Base-by-base conservation (phyloP, 2,888 invertebrate genomes). In the Brachyopa scutellaris region DNA sequence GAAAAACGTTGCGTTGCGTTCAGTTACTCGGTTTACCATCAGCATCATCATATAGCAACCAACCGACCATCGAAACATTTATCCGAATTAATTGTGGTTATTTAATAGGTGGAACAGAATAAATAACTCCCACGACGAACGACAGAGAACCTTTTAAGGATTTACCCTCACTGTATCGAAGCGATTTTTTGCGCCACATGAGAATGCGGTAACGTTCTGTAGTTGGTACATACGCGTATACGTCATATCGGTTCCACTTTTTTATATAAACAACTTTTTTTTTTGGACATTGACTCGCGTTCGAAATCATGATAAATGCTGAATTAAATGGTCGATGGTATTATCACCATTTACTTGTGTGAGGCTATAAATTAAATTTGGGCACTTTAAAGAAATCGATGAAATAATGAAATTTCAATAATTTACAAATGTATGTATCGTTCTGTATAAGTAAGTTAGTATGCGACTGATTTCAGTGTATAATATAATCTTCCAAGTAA, bases 101-200 rank as follows among this genome's bases (percentile, higher is more conserved):
- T 57, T 73, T 73, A 66, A 74, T 42, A 66, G 23, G 74, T 49
- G 74, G 66, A 74, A 74, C 74, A 45, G 33, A 57, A 66, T 74
- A 64, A 66, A 74, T 74, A 74, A 74, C 74, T 74, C 74, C 74
- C 74, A 74, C 74, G 74, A 66, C 40, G 74, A 74, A 74, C 33
- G 59, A 64, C 40, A 38, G 57, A 40, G 49, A 64, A 59, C 49
- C 66, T 74, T 64, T 74, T 59, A 66, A 66, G 49, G 66, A 59
- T 66, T 66, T 64, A 66, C 74, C 51, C 13, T 42, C 17, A 33
- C 57, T 74, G 74, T 74, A 33, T 57, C 74, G 74, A 74, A 74
- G 64, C 66, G 57, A 66, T 66, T 74, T 73, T 74, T 66, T 74
- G 57, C 57, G 74, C 66, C 64, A 49, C 64, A 55, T 53, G 38